A percentile compares a stretch with the other conserved stretches of the same genome.
Evolutionary conservation across 2,113 vertebrate genomes (phyloP).

Genomic region (Dendrocopos noguchii): DNA sequence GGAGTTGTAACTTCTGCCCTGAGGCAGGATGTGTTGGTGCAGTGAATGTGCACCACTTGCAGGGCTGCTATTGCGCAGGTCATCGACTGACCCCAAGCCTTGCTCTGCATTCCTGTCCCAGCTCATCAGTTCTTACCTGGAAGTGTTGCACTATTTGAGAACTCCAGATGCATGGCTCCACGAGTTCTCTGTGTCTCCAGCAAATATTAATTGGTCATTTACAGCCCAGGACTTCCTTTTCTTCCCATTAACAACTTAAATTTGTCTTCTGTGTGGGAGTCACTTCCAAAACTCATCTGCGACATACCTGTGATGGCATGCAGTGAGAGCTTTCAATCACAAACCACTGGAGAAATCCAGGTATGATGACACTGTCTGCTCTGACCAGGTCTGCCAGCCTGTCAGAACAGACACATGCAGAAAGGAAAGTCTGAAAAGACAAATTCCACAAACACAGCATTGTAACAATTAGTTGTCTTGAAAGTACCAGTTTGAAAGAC

Average conservation of each 20-base stretch:
- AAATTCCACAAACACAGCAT: neutral
- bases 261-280: neutral
- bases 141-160: neutral
- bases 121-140: fast-evolving
- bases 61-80: neutral
- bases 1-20: neutral
- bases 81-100: neutral
- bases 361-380: neutral
- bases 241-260: neutral
- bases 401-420: neutral
- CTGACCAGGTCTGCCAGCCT: neutral
- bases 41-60: neutral
- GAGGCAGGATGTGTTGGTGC: neutral
- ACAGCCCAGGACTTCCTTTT: neutral
- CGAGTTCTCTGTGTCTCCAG: neutral
- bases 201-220: neutral
- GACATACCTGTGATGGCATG: neutral
- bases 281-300: neutral
- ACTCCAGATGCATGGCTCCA: neutral
- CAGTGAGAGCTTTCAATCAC: neutral
- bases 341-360: neutral
- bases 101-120: neutral
- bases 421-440: neutral
- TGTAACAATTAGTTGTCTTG: neutral
- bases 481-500: neutral